These are phyloP conservation scores for Tribolium freemani DNA, from an alignment of 2,888 invertebrate genomes.

Conservation along the genomic window DNA sequence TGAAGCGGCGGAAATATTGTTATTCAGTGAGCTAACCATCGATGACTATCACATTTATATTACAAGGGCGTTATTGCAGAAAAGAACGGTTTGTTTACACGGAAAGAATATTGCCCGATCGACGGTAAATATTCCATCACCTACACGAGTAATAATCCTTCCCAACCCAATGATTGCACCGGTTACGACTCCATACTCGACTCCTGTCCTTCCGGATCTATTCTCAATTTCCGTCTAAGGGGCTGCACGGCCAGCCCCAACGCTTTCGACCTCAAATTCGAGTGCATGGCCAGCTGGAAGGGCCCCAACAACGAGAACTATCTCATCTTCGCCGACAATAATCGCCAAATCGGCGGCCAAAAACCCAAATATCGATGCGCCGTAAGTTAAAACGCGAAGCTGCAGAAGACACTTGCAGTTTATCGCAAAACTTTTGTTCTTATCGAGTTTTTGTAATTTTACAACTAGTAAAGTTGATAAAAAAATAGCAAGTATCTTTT, in stretches of 20 bases:
- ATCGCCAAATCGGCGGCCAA: slow-evolving; percentile 64
- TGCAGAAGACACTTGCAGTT: background rate
- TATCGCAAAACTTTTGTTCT: background rate
- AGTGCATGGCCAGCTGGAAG: slow-evolving; percentile 77
- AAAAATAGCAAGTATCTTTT: too few species aligned
- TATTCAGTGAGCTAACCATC: slow-evolving; percentile 72
- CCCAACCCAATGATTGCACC: slow-evolving; percentile 70
- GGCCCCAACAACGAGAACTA: slow-evolving; percentile 72
- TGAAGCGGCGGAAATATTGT: slow-evolving; percentile 68
- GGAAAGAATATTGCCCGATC: slow-evolving; percentile 76
- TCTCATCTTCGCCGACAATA: slow-evolving; percentile 71
- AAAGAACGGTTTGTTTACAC: slow-evolving; percentile 69
- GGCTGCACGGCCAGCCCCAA: slow-evolving; percentile 66
- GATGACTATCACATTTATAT: slow-evolving; percentile 21
- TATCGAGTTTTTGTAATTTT: background rate
- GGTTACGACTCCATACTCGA: slow-evolving; percentile 72
- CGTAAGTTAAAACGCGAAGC: slow-evolving; percentile 64
- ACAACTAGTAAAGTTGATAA: too few species aligned
- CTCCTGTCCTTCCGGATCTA: slow-evolving; percentile 75
- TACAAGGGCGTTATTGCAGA: slow-evolving; percentile 64
- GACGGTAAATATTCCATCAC: slow-evolving; percentile 74
- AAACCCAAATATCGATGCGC: slow-evolving; percentile 74
- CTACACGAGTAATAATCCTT: slow-evolving; percentile 70
- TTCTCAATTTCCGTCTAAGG: slow-evolving; percentile 71
- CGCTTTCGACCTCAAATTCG: slow-evolving; percentile 71